Conservation (phyloP, 1,140 invertebrate species). For the Drosophila lini region DNA sequence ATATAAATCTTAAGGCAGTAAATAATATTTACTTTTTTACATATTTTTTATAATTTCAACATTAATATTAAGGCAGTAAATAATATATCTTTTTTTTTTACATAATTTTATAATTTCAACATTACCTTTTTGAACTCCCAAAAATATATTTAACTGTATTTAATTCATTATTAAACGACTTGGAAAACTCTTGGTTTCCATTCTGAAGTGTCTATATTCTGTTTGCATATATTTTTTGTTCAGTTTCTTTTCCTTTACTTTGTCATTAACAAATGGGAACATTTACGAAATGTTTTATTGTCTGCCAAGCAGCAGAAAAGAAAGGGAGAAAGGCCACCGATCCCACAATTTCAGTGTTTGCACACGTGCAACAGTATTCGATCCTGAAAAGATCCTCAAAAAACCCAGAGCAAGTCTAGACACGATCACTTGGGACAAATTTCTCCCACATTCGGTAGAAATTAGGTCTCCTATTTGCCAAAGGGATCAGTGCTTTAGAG, state of each 20-base stretch:
- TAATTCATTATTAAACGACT: not conserved
- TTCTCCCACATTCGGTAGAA: slow-evolving; percentile 8
- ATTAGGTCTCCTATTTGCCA: slow-evolving; percentile 42
- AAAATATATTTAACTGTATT: not conserved
- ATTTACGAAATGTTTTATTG: slow-evolving; percentile 31
- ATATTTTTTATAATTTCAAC: not conserved
- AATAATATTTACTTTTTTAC: not conserved
- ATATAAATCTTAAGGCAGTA: not conserved
- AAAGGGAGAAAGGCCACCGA: slow-evolving; percentile 1
- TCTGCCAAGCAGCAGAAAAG: slow-evolving; percentile 3
- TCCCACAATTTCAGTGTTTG: slow-evolving; percentile 22
- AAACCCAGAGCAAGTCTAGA: slow-evolving; percentile 24
- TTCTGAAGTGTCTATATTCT: not conserved
- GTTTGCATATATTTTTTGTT: not conserved
- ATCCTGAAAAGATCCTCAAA: slow-evolving; percentile 1
- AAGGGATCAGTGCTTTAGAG: slow-evolving; percentile 24
- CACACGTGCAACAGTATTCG: slow-evolving; percentile 37
- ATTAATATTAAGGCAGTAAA: not conserved
- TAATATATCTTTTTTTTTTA: not conserved
- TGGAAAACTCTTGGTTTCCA: not conserved
- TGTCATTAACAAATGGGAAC: slow-evolving; percentile 24
- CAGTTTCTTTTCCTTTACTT: slow-evolving; percentile 5
- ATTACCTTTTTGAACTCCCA: too few relatives aligned
- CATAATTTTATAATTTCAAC: not conserved
- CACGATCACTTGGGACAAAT: slow-evolving; percentile 25